Evolutionary conservation across 2,888 invertebrate genomes (phyloP).

Genomic region (Gryllus longicercus): DNA sequence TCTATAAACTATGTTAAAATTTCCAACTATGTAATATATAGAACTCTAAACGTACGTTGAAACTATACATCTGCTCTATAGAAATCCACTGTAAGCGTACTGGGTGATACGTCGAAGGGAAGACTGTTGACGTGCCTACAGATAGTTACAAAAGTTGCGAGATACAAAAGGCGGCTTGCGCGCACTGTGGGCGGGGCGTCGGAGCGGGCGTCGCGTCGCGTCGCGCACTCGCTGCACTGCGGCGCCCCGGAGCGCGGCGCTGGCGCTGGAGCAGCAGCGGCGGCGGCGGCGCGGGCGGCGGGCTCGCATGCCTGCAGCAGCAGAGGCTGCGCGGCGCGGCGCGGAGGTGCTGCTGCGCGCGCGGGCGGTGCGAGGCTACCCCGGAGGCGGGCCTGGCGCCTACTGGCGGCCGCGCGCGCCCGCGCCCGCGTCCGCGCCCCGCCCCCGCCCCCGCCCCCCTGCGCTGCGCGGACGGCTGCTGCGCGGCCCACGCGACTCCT

Average conservation of each 20-base stretch:
- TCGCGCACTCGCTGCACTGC: conserved; percentile 18
- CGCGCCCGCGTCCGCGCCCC: conserved; percentile 39
- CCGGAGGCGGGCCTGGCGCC: conserved; percentile 40
- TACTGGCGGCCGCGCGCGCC: conserved; percentile 39
- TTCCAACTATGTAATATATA: not conserved
- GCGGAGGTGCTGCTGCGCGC: conserved; percentile 32
- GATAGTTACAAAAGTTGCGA: not conserved
- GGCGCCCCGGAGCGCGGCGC: not conserved
- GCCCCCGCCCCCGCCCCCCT: conserved; percentile 33
- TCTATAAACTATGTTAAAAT: conserved; percentile 1
- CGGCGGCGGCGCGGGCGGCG: conserved; percentile 17
- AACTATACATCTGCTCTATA: not conserved
- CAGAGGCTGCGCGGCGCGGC: conserved; percentile 33
- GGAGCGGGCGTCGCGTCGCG: not conserved
- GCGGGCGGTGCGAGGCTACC: not conserved
- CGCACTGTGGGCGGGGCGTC: not conserved
- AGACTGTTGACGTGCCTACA: not conserved
- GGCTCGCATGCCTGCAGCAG: conserved; percentile 35
- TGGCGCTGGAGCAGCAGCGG: not conserved
- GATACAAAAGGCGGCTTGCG: not conserved
- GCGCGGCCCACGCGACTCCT: conserved; percentile 22
- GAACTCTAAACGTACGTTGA: not conserved
- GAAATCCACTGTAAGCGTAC: not conserved
- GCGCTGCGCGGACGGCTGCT: not conserved
- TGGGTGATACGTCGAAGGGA: not conserved